Percentiles rank a stretch among this genome's conserved stretches.
Conservation (phyloP, 2,888 invertebrate genomes). For the Coelinius sp. region DNA sequence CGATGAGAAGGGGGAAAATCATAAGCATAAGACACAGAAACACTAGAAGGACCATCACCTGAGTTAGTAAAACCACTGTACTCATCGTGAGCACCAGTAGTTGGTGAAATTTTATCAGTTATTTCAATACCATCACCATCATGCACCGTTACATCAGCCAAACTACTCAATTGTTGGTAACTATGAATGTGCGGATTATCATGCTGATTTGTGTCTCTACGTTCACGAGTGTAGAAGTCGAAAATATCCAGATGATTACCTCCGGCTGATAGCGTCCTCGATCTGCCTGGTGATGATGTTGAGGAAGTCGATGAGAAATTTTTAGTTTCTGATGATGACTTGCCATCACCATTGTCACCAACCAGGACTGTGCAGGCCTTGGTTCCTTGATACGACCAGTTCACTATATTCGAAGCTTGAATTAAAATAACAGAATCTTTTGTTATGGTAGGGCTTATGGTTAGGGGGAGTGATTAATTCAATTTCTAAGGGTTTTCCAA, state of each 20-base stretch:
- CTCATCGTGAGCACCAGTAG: background rate
- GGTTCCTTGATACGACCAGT: slow-evolving; percentile 88
- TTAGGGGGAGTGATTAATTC: background rate
- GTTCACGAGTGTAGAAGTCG: slow-evolving; percentile 75
- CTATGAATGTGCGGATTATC: slow-evolving; percentile 52
- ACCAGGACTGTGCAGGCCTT: slow-evolving; percentile 89
- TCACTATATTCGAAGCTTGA: slow-evolving; percentile 85
- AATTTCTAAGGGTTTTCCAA: background rate
- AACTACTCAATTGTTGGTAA: slow-evolving; percentile 26
- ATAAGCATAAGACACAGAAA: slow-evolving; percentile 26
- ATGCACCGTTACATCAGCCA: slow-evolving; percentile 37
- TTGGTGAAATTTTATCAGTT: background rate
- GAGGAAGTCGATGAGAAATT: slow-evolving; percentile 79
- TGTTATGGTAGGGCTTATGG: slow-evolving; percentile 1
- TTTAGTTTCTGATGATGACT: slow-evolving; percentile 79
- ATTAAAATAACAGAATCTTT: slow-evolving; percentile 50
- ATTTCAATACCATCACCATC: slow-evolving; percentile 52
- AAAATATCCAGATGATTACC: slow-evolving; percentile 66
- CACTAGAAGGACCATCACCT: slow-evolving; percentile 35
- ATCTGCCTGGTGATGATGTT: slow-evolving; percentile 73
- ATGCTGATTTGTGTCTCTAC: slow-evolving; percentile 80
- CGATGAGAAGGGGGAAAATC: slow-evolving; percentile 14
- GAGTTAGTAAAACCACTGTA: background rate
- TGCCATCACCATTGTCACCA: slow-evolving; percentile 81
- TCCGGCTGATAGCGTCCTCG: slow-evolving; percentile 69